phyloP scores from a whole-genome alignment of 2,797 vertebrate species.

The Peromyscus melanophrys region DNA sequence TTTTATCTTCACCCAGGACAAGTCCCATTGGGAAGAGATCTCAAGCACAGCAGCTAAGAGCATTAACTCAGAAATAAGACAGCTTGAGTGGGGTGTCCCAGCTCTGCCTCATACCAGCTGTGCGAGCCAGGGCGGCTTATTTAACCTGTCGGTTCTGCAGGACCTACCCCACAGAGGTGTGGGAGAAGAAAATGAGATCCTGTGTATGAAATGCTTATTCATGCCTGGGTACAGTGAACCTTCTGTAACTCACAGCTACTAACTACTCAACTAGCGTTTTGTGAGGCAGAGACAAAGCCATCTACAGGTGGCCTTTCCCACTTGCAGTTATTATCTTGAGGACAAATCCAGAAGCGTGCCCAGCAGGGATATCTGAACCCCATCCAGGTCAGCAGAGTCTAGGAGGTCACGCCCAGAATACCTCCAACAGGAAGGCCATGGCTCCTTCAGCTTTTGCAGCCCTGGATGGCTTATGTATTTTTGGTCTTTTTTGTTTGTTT shows the following conservation, averaged over 20 bases:
- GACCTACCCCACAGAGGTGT: not conserved
- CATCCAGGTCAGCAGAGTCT: not conserved
- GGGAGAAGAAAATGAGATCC: slow-evolving; percentile 32
- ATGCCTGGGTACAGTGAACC: not conserved
- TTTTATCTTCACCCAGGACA: not conserved
- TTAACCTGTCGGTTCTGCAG: not conserved
- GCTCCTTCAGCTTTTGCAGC: not conserved
- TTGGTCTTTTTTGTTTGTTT: too few species aligned
- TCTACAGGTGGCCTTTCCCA: not conserved
- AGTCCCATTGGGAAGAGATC: not conserved
- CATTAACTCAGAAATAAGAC: not conserved
- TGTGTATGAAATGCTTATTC: not conserved
- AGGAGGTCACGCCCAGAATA: not conserved
- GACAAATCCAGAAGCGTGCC: not conserved
- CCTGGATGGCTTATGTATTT: too few species aligned
- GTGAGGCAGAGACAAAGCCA: not conserved
- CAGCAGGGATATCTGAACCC: not conserved
- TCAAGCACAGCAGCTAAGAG: not conserved
- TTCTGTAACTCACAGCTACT: not conserved
- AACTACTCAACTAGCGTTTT: not conserved
- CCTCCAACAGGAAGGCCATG: rapidly evolving
- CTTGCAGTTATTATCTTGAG: not conserved
- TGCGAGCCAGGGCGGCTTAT: not conserved
- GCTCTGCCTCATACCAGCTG: not conserved
- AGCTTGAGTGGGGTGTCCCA: not conserved